A percentile compares a stretch with the other conserved stretches of the same genome.
phyloP scores from a whole-genome alignment of 2,888 invertebrate species.

The Cyclophora albipunctata region DNA sequence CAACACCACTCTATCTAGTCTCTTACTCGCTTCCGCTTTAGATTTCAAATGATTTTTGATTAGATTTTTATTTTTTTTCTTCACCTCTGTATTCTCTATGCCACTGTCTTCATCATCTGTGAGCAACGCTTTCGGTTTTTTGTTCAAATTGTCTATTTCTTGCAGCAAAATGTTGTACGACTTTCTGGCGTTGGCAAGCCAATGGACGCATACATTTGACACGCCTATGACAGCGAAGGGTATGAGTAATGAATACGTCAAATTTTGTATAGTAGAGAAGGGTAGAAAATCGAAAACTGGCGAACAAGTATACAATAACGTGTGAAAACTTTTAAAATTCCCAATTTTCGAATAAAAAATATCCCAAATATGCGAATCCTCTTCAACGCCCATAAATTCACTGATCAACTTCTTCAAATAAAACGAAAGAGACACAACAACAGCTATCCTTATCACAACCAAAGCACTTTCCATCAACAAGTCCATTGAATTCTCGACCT shows the following conservation, averaged over 20 bases:
- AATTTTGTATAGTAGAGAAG: conserved; percentile 60
- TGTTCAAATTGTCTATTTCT: conserved; percentile 17
- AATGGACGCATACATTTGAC: conserved; percentile 46
- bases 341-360: conserved; percentile 82
- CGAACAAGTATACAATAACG: conserved; percentile 85
- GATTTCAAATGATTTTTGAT: conserved; percentile 14
- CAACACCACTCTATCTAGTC: conserved; percentile 13
- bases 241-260: conserved; percentile 73
- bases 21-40: conserved; percentile 23
- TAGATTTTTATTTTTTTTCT: conserved; percentile 35
- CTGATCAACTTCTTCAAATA: conserved; percentile 57
- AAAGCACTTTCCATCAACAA: conserved; percentile 43
- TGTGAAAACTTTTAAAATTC: conserved; percentile 82
- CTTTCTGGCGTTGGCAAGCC: conserved; percentile 32
- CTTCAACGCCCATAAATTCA: conserved; percentile 48
- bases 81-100: conserved; percentile 64
- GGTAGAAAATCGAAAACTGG: conserved; percentile 84
- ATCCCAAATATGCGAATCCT: conserved; percentile 82
- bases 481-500: conserved; percentile 41
- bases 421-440: conserved; percentile 36
- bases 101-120: conserved; percentile 70
- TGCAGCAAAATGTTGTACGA: conserved; percentile 8
- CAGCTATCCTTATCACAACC: conserved; percentile 34
- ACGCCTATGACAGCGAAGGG: conserved; percentile 71
- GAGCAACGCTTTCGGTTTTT: conserved; percentile 3